A percentile compares a stretch with the other conserved stretches of the same genome.
Conservation (phyloP, 2,113 vertebrate species). For the Neomonachus schauinslandi region DNA sequence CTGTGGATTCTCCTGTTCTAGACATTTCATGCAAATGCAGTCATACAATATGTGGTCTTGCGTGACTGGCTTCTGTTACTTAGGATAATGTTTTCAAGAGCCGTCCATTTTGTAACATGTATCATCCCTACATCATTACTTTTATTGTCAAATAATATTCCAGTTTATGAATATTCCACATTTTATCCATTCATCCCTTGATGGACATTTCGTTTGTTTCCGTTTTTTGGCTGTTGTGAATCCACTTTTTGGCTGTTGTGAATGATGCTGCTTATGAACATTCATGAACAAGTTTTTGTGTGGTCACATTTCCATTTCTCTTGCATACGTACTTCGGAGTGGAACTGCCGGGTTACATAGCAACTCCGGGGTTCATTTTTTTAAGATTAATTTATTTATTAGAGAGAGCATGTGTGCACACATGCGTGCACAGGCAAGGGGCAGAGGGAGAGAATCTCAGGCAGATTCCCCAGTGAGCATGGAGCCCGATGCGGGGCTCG, state of each 20-base stretch:
- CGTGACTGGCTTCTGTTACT: background rate
- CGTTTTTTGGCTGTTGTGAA: background rate
- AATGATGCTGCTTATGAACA: background rate
- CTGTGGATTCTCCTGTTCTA: background rate
- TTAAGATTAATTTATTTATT: background rate
- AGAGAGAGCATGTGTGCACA: background rate
- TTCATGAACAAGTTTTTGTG: background rate
- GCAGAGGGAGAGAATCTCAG: background rate
- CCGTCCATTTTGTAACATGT: fast-evolving
- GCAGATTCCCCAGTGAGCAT: background rate
- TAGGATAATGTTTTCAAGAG: background rate
- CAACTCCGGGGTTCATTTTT: background rate
- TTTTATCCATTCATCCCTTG: background rate
- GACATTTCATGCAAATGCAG: fast-evolving
- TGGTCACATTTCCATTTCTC: background rate
- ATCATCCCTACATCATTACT: fast-evolving
- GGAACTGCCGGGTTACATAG: too few relatives aligned
- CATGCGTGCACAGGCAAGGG: background rate
- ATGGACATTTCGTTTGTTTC: background rate
- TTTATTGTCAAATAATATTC: too few relatives aligned
- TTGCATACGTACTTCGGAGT: fast-evolving
- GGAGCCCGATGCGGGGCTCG: background rate
- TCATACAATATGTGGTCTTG: background rate
- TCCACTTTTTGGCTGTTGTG: background rate
- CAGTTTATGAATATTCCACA: too few relatives aligned